phyloP scores from a whole-genome alignment of 2,888 invertebrate species.

The Cerastoderma edule region DNA sequence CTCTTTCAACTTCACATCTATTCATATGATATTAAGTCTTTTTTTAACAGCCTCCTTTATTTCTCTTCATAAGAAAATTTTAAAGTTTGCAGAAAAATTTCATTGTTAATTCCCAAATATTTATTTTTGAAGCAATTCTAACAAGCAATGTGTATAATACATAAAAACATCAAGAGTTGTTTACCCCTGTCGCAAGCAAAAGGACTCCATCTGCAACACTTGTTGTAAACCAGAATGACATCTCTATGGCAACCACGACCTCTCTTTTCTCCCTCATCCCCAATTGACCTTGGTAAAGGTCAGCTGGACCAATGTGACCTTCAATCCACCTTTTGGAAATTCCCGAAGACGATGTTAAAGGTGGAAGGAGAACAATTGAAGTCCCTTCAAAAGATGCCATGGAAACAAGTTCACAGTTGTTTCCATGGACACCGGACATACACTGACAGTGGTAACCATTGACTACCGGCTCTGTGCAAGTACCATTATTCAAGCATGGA shows the following conservation, averaged over 20 bases:
- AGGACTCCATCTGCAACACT: slow-evolving; percentile 70
- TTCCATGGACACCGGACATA: slow-evolving; percentile 69
- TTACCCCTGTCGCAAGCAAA: slow-evolving; percentile 73
- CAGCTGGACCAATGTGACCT: background rate
- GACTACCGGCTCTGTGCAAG: slow-evolving; percentile 95
- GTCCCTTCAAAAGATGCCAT: slow-evolving; percentile 76
- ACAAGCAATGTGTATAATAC: background rate
- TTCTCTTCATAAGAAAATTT: too few species aligned
- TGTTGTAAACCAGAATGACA: slow-evolving; percentile 71
- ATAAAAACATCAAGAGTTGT: too few species aligned
- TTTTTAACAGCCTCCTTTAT: too few species aligned
- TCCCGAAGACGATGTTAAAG: slow-evolving; percentile 29
- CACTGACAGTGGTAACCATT: slow-evolving; percentile 74
- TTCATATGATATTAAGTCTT: too few species aligned
- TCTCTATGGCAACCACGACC: slow-evolving; percentile 15
- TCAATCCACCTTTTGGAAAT: slow-evolving; percentile 23
- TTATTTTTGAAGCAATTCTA: background rate
- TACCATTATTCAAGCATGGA: slow-evolving; percentile 95
- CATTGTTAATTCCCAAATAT: background rate
- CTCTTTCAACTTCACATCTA: too few species aligned
- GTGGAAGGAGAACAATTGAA: slow-evolving; percentile 59
- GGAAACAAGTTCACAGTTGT: slow-evolving; percentile 69
- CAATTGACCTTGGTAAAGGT: background rate
- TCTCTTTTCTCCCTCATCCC: slow-evolving; percentile 30
- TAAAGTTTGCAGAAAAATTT: too few species aligned